Base-by-base conservation (phyloP, 2,113 vertebrate species). In the Tichodroma muraria region DNA sequence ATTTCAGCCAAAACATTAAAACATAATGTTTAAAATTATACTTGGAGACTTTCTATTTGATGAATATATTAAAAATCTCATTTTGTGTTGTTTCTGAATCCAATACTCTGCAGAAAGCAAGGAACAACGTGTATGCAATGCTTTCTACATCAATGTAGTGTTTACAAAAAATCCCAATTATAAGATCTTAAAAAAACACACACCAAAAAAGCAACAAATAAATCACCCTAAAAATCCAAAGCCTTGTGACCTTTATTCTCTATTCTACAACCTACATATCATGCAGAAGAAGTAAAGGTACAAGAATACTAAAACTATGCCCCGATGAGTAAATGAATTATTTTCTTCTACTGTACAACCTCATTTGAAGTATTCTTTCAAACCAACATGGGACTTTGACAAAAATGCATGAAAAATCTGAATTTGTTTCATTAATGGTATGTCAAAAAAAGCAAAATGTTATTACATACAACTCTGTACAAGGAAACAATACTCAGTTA, bases 1-100 rank as follows among this genome's bases (percentile, higher is more conserved):
- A 93, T 56, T 80, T 90, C 63, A 71, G 88, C 89, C 93, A 96
- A 93, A 80, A 60, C 47, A 68, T 56, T 85, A 80, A 90, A 87
- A 54, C 38, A 28, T 40, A 73, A 70, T 78, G 50, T 91, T 85
- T 80, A 30, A 66, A 92, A 93, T 44, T 50, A 44, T n/a, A 33
- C 45, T 90, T 75, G 53, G 54, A 94, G 52, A 68, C 17, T 78
- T 93, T 66, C 24, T 68, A 27, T 65, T 87, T 81, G 69, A 71
- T 83, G 9, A 92, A 79, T 69, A 65, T n/a, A 50, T 87, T 90
- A 88, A 28, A 90, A 84, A 78, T 79, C 25, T 68, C 77, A 83
- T 60, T 60, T 79, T 75, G 15, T 78, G 45, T 27, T 85, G 27
- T 75, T 88, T 71, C 47, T 68, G 61, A 93, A 86, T 71, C 33